Evolutionary conservation across 2,797 vertebrate species (phyloP).

Genomic region (Clarias pachynema): DNA sequence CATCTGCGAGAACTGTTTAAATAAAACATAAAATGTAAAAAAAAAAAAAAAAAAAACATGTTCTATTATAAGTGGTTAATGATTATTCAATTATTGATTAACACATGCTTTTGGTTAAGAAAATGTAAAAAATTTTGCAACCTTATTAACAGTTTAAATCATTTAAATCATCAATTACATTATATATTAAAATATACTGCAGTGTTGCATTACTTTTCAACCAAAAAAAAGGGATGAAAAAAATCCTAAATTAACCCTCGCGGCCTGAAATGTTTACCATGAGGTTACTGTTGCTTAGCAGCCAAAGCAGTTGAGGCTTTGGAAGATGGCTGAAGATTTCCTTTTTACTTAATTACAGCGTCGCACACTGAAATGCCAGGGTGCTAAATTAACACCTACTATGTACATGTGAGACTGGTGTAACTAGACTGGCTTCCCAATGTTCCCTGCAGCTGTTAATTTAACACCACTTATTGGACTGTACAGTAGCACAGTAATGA

Average conservation of each 20-base stretch:
- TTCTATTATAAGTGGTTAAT: too few species aligned
- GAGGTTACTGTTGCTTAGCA: conserved; percentile 38
- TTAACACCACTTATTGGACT: conserved; percentile 5
- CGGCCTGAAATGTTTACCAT: background rate
- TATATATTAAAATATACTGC: too few species aligned
- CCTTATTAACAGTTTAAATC: background rate
- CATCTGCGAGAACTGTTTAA: too few species aligned
- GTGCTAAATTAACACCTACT: conserved; percentile 27
- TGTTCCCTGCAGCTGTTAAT: conserved; percentile 13
- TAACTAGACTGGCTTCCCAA: background rate
- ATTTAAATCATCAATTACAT: too few species aligned
- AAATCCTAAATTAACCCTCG: background rate
- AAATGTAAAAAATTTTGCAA: too few species aligned
- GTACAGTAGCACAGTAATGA: conserved; percentile 8
- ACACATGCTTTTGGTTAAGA: too few species aligned
- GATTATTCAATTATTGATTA: too few species aligned
- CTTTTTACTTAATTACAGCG: conserved; percentile 65
- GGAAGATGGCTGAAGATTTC: conserved; percentile 54
- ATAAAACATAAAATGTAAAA: too few species aligned
- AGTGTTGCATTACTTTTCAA: background rate
- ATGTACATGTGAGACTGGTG: background rate
- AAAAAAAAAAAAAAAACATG: too few species aligned
- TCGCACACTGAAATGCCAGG: conserved; percentile 30
- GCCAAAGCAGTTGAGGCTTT: conserved; percentile 17
- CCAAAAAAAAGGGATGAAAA: background rate